Conservation (phyloP, 1,140 invertebrate genomes). For the Nomia melanderi region DNA sequence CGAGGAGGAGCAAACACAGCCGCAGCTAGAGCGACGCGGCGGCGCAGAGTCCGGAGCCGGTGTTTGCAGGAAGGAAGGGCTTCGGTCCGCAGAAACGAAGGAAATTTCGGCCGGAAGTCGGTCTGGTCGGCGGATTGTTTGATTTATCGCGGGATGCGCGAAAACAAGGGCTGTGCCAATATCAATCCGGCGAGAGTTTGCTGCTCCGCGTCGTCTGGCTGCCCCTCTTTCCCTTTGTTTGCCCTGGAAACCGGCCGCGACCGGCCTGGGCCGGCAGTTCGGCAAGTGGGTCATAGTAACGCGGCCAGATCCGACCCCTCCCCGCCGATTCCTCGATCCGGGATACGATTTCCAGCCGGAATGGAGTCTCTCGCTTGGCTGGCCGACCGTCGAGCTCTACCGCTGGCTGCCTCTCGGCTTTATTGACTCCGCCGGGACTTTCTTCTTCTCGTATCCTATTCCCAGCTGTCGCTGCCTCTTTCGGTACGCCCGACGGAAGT, state of each 20-base stretch:
- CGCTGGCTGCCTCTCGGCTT: constrained; percentile 34
- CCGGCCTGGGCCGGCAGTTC: constrained; percentile 14
- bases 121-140: constrained; percentile 29
- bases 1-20: background rate
- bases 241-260: background rate
- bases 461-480: background rate
- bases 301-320: background rate
- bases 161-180: constrained; percentile 60
- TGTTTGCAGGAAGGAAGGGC: constrained; percentile 20
- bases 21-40: background rate
- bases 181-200: constrained; percentile 51
- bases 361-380: constrained; percentile 51
- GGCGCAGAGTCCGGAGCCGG: too few relatives aligned
- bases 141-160: constrained; percentile 58
- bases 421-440: background rate
- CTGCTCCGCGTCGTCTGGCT: background rate
- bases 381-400: constrained; percentile 45
- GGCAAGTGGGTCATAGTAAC: constrained; percentile 49
- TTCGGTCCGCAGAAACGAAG: constrained; percentile 11
- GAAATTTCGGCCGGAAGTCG: constrained; percentile 17
- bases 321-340: constrained; percentile 35
- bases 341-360: constrained; percentile 22
- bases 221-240: background rate
- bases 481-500: background rate
- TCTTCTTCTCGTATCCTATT: background rate